Evolutionary conservation across 2,797 vertebrate genomes (phyloP).

Genomic region (Oceanodroma leucorhoa): DNA sequence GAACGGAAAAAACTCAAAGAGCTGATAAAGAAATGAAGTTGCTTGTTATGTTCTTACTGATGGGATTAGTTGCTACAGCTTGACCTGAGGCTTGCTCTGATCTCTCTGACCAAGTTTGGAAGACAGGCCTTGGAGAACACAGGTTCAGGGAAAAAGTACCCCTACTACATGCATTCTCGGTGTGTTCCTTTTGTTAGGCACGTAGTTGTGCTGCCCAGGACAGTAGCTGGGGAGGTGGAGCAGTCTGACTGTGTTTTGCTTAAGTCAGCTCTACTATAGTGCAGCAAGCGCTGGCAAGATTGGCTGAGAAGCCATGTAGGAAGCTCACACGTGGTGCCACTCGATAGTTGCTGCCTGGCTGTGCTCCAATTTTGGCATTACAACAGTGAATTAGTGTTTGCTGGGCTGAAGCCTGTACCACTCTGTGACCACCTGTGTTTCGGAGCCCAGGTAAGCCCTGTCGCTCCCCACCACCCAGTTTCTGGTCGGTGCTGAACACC

Average conservation of each 20-base stretch:
- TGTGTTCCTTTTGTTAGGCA: fast-evolving
- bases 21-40: background rate
- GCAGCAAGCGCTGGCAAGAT: fast-evolving
- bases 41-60: background rate
- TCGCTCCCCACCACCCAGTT: fast-evolving
- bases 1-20: background rate
- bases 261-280: fast-evolving
- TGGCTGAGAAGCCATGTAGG: fast-evolving
- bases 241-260: fast-evolving
- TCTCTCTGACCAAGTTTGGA: background rate
- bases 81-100: background rate
- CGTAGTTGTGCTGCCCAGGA: fast-evolving
- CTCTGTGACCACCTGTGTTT: background rate
- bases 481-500: fast-evolving
- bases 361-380: background rate
- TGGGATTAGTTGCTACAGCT: background rate
- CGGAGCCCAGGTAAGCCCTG: background rate
- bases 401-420: fast-evolving
- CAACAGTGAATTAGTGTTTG: fast-evolving
- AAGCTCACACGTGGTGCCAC: fast-evolving
- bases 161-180: fast-evolving
- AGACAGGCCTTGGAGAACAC: background rate
- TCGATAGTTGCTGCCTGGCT: fast-evolving
- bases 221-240: background rate
- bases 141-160: fast-evolving